These are phyloP conservation scores for Numida meleagris DNA, from an alignment of 2,113 vertebrate species.

Conservation along the genomic window DNA sequence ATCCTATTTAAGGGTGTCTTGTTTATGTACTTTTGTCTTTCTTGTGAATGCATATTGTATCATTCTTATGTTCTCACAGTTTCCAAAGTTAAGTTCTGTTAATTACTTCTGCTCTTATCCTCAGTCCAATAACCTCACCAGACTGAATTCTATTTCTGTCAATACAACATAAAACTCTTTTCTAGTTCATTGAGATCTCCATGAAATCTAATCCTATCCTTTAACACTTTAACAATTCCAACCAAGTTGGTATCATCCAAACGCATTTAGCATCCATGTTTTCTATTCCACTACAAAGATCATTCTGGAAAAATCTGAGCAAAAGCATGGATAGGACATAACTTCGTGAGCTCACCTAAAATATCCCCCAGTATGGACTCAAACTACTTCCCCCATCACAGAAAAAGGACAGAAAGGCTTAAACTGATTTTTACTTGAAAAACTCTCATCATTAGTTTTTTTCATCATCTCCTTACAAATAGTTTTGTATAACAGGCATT, in stretches of 20 bases:
- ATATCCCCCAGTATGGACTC: neutral
- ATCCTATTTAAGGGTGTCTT: fast-evolving
- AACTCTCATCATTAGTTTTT: neutral
- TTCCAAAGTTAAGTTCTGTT: neutral
- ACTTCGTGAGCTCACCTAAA: neutral
- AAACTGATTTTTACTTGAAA: neutral
- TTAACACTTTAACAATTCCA: neutral
- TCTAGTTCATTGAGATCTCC: neutral
- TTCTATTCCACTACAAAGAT: neutral
- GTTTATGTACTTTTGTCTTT: neutral
- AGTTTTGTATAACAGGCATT: neutral
- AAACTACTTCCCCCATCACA: neutral
- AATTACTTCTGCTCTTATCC: neutral
- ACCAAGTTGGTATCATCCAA: neutral
- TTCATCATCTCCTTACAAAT: neutral
- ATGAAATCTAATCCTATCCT: neutral
- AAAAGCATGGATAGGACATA: neutral
- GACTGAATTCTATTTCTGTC: neutral
- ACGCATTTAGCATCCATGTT: neutral
- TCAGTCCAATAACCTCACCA: neutral
- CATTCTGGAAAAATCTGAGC: neutral
- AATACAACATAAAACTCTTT: neutral
- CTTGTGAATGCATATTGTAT: neutral
- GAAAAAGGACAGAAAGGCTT: neutral
- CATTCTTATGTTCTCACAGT: neutral